Percentiles rank a stretch among this genome's conserved stretches.
These are phyloP conservation scores for Phaenicophaeus curvirostris DNA, from an alignment of 2,797 vertebrate genomes.

Conservation along the genomic window DNA sequence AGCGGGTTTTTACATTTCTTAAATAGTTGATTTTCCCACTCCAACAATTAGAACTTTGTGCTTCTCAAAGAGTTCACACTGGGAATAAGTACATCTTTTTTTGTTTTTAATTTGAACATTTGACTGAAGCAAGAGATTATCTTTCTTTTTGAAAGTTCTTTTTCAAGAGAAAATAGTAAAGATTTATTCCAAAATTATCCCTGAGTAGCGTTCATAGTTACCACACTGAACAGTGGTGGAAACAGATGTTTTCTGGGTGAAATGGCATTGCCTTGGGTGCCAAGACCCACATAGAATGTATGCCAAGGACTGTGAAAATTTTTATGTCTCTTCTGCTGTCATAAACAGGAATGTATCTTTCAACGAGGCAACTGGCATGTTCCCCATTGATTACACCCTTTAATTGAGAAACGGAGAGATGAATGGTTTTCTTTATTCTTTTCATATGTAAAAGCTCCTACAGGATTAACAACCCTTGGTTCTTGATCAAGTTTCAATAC, in stretches of 20 bases:
- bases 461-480: background rate
- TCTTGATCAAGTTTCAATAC: background rate
- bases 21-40: conserved; percentile 56
- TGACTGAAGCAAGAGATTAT: background rate
- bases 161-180: background rate
- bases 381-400: conserved; percentile 14
- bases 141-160: background rate
- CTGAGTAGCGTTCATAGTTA: conserved; percentile 25
- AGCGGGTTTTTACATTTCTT: conserved; percentile 49
- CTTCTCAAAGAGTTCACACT: conserved; percentile 45
- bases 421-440: conserved; percentile 44
- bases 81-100: conserved; percentile 2
- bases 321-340: conserved; percentile 27
- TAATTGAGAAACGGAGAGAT: background rate
- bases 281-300: conserved; percentile 52
- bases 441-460: background rate
- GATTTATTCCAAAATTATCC: conserved; percentile 39
- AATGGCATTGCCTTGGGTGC: conserved; percentile 28
- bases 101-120: conserved; percentile 33
- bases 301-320: conserved; percentile 34
- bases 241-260: conserved; percentile 56
- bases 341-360: conserved; percentile 47
- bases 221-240: conserved; percentile 9
- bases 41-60: conserved; percentile 56
- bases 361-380: background rate